Evolutionary conservation across 2,888 invertebrate species (phyloP), one percentile per base, ranked within the genome.

Genomic region (Palloptera scutellata): DNA sequence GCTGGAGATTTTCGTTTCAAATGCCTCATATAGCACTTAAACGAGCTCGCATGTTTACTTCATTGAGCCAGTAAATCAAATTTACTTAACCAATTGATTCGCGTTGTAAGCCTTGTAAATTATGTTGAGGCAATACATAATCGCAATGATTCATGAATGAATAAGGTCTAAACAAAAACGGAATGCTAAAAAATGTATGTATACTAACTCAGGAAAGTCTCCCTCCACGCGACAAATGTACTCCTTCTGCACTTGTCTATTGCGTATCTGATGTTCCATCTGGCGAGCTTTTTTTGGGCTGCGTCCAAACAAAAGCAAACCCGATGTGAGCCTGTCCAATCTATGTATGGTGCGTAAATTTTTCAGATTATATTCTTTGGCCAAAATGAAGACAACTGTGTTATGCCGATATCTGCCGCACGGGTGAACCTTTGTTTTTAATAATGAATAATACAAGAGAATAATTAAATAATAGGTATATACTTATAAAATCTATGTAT

Each of bases 331-430:
- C 81, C 99, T 90, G 87, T 99, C 99, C 81, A 98, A 88, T 80
- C 98, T 90, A 87, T 98, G 97, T 78, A 97, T 94, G 75, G 96
- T 96, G 83, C 97, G 89, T 74, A 98, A 88, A 83, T 97, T 96
- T 85, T 94, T 94, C 86, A 96, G 87, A 86, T 95, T 95, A 86
- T 96, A 93, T 86, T 98, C 97, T 86, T 97, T 97, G 76, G 96
- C 96, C 79, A 99, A 89, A 79, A 98, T 97, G 85, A 96, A 97
- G 66, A 96, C 93, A 73, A 99, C 94, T 9, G 97, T 96, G 86
- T 99, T 99, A 87, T 97, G 96, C 64, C 97, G 90, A 86, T 98
- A 99, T 80, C 98, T 90, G 70, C 99, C 99, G 85, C 98, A 98
- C 2, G 98, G 98, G 86, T 99, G 98, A 69, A 96, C 95, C 96